Conservation (phyloP, 2,888 invertebrate species). For the Leptura quadrifasciata region DNA sequence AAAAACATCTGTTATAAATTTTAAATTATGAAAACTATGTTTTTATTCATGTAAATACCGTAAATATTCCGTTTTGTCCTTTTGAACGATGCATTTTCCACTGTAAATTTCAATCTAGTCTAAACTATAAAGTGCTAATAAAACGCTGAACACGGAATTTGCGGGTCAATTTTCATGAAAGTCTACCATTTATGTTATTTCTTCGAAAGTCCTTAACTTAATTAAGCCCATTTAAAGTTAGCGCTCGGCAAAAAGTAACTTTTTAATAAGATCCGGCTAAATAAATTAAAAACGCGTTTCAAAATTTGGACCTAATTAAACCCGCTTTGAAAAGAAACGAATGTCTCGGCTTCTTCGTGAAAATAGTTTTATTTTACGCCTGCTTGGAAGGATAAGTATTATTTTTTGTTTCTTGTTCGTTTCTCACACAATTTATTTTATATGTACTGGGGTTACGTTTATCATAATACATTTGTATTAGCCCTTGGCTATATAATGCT, state of each 20-base stretch:
- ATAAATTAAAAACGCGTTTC: conserved; percentile 30
- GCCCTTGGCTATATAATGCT: too few species aligned
- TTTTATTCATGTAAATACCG: too few species aligned
- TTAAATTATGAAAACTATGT: too few species aligned
- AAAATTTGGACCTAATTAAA: conserved; percentile 28
- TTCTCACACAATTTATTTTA: too few species aligned
- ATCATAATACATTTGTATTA: too few species aligned
- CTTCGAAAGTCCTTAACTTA: conserved; percentile 52
- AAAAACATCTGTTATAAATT: too few species aligned
- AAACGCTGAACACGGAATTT: conserved; percentile 21
- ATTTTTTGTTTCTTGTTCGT: too few species aligned
- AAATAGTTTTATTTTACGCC: neutral
- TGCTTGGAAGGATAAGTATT: neutral
- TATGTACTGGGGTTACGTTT: too few species aligned
- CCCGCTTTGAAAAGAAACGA: conserved; percentile 2
- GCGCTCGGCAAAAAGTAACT: conserved; percentile 22
- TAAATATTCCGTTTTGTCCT: too few species aligned
- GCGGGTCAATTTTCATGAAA: conserved; percentile 21
- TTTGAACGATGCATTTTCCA: too few species aligned
- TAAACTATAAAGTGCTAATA: conserved; percentile 34
- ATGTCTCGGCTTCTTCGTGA: neutral
- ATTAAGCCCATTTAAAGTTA: conserved; percentile 55
- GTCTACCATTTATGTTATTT: conserved; percentile 53
- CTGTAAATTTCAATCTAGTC: conserved; percentile 23
- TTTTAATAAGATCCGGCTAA: conserved; percentile 4